Conservation (phyloP, 1,140 invertebrate species). For the Euwallacea fornicatus region DNA sequence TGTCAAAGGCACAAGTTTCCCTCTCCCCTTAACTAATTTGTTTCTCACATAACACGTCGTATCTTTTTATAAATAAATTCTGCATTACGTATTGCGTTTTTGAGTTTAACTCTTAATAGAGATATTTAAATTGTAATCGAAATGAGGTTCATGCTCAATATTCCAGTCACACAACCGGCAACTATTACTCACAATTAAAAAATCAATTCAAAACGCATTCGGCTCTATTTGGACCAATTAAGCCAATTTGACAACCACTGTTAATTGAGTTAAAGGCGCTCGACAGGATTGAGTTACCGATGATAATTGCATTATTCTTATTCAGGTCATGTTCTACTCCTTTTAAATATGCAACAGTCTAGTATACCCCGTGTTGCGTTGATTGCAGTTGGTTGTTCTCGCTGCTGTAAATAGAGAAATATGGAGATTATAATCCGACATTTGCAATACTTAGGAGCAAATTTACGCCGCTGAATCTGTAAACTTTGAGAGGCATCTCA, state of each 20-base stretch:
- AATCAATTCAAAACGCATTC: slow-evolving; percentile 37
- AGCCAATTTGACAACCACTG: slow-evolving; percentile 31
- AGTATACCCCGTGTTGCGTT: neutral
- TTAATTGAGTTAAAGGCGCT: slow-evolving; percentile 34
- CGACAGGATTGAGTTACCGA: slow-evolving; percentile 19
- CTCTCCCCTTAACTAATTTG: too few relatives aligned
- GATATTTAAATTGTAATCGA: neutral
- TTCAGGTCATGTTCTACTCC: slow-evolving; percentile 19
- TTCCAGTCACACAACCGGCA: neutral
- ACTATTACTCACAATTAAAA: slow-evolving; percentile 30
- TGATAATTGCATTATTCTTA: slow-evolving; percentile 30
- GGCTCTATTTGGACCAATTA: slow-evolving; percentile 28
- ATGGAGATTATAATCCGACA: neutral
- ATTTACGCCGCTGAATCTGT: neutral
- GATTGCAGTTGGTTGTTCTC: slow-evolving; percentile 1
- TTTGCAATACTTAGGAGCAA: neutral
- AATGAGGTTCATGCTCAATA: neutral
- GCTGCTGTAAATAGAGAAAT: slow-evolving; percentile 5
- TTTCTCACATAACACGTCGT: too few relatives aligned
- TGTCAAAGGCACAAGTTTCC: too few relatives aligned
- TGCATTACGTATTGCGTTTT: too few relatives aligned
- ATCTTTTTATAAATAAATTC: too few relatives aligned
- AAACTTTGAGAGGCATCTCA: neutral
- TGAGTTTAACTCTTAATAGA: too few relatives aligned
- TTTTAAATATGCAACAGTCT: slow-evolving; percentile 6